Conservation (phyloP, 2,888 invertebrate species). For the Cryptus viduatorius region DNA sequence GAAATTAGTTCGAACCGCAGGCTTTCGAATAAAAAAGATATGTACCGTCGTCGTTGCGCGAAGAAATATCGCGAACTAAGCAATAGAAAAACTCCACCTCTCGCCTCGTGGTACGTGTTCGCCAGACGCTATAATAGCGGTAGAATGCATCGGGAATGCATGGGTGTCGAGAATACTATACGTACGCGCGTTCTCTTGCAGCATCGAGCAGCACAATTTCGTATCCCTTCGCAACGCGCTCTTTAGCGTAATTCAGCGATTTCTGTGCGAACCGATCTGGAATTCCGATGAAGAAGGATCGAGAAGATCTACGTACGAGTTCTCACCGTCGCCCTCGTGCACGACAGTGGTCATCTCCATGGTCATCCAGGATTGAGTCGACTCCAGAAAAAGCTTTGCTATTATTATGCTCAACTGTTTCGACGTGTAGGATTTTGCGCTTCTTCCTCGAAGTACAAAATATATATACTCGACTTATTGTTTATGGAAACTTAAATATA, state of each 20-base stretch:
- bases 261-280: constrained; percentile 80
- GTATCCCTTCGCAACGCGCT: constrained; percentile 59
- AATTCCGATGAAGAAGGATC: constrained; percentile 76
- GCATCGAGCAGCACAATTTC: constrained; percentile 59
- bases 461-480: constrained; percentile 51
- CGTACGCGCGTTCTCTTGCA: constrained; percentile 36
- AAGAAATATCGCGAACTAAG: neutral
- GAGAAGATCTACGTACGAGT: constrained; percentile 64
- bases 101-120: constrained; percentile 18
- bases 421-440: constrained; percentile 46
- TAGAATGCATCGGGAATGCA: constrained; percentile 30
- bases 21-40: neutral
- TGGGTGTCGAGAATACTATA: constrained; percentile 41
- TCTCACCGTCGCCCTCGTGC: constrained; percentile 33
- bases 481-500: constrained; percentile 48
- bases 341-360: constrained; percentile 67
- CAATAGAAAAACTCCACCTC: neutral
- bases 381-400: constrained; percentile 35
- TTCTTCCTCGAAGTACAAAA: constrained; percentile 15
- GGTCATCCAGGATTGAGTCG: constrained; percentile 71
- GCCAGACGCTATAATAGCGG: neutral
- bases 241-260: constrained; percentile 84
- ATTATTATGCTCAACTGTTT: constrained; percentile 30
- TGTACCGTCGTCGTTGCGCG: neutral
- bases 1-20: neutral